Conservation (phyloP, 2,113 vertebrate genomes). For the Nettapus auritus region DNA sequence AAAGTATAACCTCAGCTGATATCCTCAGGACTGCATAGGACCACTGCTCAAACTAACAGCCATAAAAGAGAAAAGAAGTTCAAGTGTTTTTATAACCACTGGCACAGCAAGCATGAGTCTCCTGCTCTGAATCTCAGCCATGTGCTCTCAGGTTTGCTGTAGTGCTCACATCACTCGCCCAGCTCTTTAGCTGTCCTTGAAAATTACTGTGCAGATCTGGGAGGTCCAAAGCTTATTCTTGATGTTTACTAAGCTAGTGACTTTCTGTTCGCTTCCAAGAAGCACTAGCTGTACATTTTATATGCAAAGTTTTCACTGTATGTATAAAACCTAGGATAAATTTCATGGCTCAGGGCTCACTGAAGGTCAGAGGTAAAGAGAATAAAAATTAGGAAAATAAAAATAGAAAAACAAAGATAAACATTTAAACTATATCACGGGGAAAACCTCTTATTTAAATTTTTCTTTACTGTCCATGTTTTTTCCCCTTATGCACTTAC, state of each 20-base stretch:
- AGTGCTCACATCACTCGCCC: background rate
- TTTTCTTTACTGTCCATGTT: background rate
- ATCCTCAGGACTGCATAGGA: background rate
- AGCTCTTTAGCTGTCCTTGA: background rate
- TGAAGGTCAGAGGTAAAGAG: background rate
- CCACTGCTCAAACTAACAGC: background rate
- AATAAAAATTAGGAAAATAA: background rate
- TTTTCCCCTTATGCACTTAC: background rate
- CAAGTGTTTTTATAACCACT: background rate
- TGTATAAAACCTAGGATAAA: background rate
- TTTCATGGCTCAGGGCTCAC: background rate
- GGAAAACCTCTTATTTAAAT: background rate
- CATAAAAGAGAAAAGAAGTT: background rate
- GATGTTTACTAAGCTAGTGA: background rate
- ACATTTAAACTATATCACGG: background rate
- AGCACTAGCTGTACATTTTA: background rate
- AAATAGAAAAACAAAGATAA: background rate
- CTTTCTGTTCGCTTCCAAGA: background rate
- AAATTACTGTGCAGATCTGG: background rate
- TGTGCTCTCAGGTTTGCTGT: background rate
- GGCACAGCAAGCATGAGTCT: background rate
- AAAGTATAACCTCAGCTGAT: background rate
- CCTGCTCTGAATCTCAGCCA: background rate
- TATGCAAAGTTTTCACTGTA: background rate
- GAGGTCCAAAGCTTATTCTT: background rate